Conservation (phyloP, 2,888 invertebrate genomes). For the Meteorus colon region DNA sequence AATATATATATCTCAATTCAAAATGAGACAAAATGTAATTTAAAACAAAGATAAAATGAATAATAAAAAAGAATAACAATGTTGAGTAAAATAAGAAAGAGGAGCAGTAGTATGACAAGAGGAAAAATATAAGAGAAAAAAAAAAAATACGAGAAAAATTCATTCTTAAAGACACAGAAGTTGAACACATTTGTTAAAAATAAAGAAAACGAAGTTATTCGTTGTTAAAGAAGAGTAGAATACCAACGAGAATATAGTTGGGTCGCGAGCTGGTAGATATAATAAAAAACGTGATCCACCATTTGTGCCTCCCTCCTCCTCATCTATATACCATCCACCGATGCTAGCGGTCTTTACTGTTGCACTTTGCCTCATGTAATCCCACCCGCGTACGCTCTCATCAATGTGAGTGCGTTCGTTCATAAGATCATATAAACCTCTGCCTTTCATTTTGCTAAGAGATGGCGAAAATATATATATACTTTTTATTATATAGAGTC, state of each 20-base stretch:
- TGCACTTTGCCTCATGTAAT: constrained; percentile 1
- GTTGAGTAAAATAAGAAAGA: not conserved
- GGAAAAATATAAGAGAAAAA: no score
- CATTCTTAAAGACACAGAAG: not conserved
- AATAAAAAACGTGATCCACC: constrained; percentile 16
- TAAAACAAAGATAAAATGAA: not conserved
- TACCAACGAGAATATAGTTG: constrained; percentile 13
- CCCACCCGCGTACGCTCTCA: constrained; percentile 39
- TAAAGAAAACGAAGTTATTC: constrained; percentile 9
- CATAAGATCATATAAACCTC: constrained; percentile 50
- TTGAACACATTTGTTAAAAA: constrained; percentile 4
- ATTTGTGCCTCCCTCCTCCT: not conserved
- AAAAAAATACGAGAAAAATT: not conserved
- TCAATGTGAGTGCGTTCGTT: constrained; percentile 45
- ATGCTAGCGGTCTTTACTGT: not conserved
- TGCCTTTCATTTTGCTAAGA: constrained; percentile 54
- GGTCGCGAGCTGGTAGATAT: not conserved
- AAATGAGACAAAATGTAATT: constrained; percentile 2
- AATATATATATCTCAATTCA: not conserved
- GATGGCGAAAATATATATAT: constrained; percentile 33
- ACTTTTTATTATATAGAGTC: not conserved
- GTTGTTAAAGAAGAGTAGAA: constrained; percentile 5
- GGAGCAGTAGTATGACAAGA: no score
- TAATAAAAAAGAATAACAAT: not conserved
- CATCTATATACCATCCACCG: not conserved